Evolutionary conservation across 1,140 invertebrate genomes (phyloP), one percentile per base, ranked within the genome.

Genomic region (Coenobita brevimanus): DNA sequence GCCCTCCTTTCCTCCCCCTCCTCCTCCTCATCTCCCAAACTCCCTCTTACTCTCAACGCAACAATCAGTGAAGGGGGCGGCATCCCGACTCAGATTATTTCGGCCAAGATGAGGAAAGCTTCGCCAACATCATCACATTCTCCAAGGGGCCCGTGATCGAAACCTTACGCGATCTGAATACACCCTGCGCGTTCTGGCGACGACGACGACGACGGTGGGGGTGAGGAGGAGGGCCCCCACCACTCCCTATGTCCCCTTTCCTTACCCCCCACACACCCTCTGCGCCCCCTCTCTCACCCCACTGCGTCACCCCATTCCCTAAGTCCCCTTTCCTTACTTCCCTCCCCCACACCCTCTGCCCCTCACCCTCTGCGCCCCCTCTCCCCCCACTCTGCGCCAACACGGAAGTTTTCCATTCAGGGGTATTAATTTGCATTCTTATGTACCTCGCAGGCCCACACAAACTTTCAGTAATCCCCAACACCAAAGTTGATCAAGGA

Each of bases 61-160:
- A 83, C 82, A 83, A 83, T 83, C 82, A 73, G 82, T 73, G 46
- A 38, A 83, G 67, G 82, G 82, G 64, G 67, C 6, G 64, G 4
- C 30, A 1, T 54, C 30, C 67, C 38, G 30, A 27, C 69, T 54
- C 82, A 83, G 30, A 83, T 73, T 83, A 75, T 60, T 83, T 83
- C 82, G 82, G 67, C 57, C 67, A 50, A 36, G 82, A 73, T 24
- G 67, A 54, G 81, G 69, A 73, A 73, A 67, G n/a, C 33, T 36
- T 43, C 10, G n/a, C 73, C 41, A 6, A 4, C 64, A n/a, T 36
- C 2, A 13, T 38, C 6, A 43, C n/a, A 6, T 36, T 57, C 69
- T 13, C 21, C 69, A 10, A n/a, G 21, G 43, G 13, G 24, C 13
- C 69, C 69, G 50, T 82, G 82, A 83, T 73, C 82, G 67, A 83